A percentile compares a stretch with the other conserved stretches of the same genome.
phyloP scores from a whole-genome alignment of 2,888 invertebrate genomes.

The Unio pictorum region DNA sequence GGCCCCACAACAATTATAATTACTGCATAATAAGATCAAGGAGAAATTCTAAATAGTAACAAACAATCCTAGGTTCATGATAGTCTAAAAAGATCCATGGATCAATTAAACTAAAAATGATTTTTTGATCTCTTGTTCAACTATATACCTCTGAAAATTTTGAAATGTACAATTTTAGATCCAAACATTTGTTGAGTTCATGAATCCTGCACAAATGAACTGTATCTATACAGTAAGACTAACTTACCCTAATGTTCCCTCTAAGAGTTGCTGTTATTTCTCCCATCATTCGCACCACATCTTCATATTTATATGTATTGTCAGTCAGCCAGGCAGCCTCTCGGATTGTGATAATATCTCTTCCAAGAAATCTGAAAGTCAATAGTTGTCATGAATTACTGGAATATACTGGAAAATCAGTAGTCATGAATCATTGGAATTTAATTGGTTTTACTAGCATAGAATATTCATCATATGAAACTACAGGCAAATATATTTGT shows the following conservation, averaged over 20 bases:
- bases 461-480: no score
- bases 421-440: background rate
- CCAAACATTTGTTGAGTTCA: background rate
- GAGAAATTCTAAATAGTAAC: no score
- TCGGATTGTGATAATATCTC: slow-evolving; percentile 68
- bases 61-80: no score
- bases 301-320: slow-evolving; percentile 70
- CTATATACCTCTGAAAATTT: background rate
- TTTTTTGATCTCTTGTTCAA: no score
- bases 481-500: no score
- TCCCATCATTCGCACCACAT: slow-evolving; percentile 70
- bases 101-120: no score
- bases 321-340: slow-evolving; percentile 71
- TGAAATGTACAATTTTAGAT: background rate
- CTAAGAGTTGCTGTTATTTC: slow-evolving; percentile 65
- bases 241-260: slow-evolving; percentile 59
- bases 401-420: background rate
- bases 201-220: background rate
- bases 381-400: background rate
- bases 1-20: no score
- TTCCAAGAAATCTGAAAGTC: slow-evolving; percentile 60
- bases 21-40: no score
- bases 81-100: no score
- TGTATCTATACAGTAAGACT: no score
- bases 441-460: background rate